These are phyloP conservation scores for Amphimedon queenslandica DNA, from an alignment of 37 sponge, comb jelly and placozoan species.

Conservation along the genomic window DNA sequence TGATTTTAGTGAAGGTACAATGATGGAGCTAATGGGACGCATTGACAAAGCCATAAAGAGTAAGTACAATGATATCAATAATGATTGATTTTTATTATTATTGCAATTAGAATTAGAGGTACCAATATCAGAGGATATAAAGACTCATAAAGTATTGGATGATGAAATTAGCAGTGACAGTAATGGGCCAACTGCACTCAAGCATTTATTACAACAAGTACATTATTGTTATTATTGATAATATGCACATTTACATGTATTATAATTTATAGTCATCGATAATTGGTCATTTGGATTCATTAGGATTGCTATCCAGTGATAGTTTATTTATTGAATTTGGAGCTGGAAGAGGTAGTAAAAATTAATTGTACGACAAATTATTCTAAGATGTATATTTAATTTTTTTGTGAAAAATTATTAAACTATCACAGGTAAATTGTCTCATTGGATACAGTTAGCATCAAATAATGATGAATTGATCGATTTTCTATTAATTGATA, in stretches of 20 bases:
- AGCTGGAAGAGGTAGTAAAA: conserved; percentile 83
- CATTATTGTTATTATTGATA: neutral
- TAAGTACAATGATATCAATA: too few species aligned
- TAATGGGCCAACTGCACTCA: conserved; percentile 70
- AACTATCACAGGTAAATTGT: conserved; percentile 47
- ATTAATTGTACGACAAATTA: too few species aligned
- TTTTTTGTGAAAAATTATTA: too few species aligned
- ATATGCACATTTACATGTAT: too few species aligned
- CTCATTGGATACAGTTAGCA: conserved; percentile 33
- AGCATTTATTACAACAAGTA: conserved; percentile 79
- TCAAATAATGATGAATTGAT: neutral
- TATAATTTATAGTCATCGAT: conserved; percentile 57
- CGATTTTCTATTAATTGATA: conserved; percentile 69
- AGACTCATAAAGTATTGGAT: conserved; percentile 24
- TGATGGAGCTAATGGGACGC: neutral
- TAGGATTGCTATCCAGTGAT: conserved; percentile 21
- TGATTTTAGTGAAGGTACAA: too few species aligned
- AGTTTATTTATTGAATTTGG: conserved; percentile 85
- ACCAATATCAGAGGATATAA: too few species aligned
- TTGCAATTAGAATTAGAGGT: too few species aligned
- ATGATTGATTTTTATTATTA: too few species aligned
- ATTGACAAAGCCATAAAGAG: too few species aligned
- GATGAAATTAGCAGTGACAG: conserved; percentile 30
- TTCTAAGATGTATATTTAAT: too few species aligned
- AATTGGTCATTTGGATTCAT: conserved; percentile 57